Percentiles rank a stretch among this genome's conserved stretches.
These are phyloP conservation scores for Sebastes kiyomatsui DNA, from an alignment of 2,797 vertebrate species.

Conservation along the genomic window DNA sequence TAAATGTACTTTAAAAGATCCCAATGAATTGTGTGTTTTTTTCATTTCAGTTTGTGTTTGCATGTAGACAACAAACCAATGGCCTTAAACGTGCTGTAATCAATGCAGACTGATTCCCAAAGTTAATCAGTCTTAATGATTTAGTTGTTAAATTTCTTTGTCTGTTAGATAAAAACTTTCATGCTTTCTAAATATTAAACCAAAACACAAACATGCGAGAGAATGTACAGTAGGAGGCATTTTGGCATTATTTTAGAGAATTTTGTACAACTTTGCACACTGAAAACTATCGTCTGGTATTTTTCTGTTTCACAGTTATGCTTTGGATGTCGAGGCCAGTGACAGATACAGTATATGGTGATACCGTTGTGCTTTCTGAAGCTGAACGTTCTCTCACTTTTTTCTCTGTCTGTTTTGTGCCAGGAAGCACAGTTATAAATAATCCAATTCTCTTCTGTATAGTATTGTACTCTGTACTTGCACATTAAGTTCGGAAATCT, in stretches of 20 bases:
- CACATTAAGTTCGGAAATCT: conserved; percentile 57
- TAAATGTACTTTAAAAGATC: conserved; percentile 6
- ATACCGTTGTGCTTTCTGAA: conserved; percentile 63
- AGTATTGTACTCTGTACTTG: conserved; percentile 58
- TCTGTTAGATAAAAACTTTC: conserved; percentile 28
- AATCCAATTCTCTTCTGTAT: conserved; percentile 47
- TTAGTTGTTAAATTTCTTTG: conserved; percentile 31
- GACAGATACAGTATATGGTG: conserved; percentile 27
- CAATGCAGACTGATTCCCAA: conserved; percentile 72
- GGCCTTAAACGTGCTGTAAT: conserved; percentile 82
- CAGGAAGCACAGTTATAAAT: conserved; percentile 42
- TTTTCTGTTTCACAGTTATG: conserved; percentile 44
- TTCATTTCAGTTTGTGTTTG: conserved; percentile 58
- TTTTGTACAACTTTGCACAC: conserved; percentile 76
- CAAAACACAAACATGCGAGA: conserved; percentile 38
- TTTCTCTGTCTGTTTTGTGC: conserved; percentile 46
- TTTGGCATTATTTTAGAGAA: conserved; percentile 28
- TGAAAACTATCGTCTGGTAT: conserved; percentile 44
- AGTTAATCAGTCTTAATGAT: conserved; percentile 51
- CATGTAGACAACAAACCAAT: conserved; percentile 78
- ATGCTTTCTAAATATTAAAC: conserved; percentile 49
- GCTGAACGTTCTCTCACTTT: conserved; percentile 43
- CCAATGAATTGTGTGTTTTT: conserved; percentile 13
- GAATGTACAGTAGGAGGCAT: conserved; percentile 42
- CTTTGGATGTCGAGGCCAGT: conserved; percentile 54